Evolutionary conservation across 1,140 invertebrate species (phyloP), one percentile per base, ranked within the genome.

Genomic region (Ridgeia piscesae): DNA sequence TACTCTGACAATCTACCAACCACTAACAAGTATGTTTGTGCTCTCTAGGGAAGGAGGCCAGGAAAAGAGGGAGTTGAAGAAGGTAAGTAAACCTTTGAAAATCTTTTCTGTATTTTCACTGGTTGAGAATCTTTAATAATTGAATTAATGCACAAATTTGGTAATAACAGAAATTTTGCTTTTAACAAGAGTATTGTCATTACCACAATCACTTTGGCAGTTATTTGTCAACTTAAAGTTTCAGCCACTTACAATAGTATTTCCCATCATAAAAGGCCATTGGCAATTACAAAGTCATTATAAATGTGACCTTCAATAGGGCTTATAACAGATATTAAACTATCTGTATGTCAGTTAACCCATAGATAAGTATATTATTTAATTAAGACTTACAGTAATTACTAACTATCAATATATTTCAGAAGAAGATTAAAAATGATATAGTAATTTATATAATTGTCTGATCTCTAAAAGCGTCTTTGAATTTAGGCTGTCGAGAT

Each of bases 41-140:
- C n/a, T 90, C 95, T 96, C 92, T 94, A 98, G 98, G 98, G 95
- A 99, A 99, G 96, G 99, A 99, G 96, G 99, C 99, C 31, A 97
- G 99, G 93, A 99, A 99, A 99, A 99, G 96, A 98, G 98, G 95
- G 99, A 99, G 96, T 96, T 99, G 33, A 99, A 99, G 96, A 99
- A 99, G 95, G 96, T 96, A 94, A 93, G 89, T 31, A 33, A 8
- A 89, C 34, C n/a, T n/a, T n/a, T n/a, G n/a, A 6, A 33, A 17
- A 42, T 77, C 2, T 21, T 0, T 77, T 77, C 58, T 21, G 58
- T 17, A 21, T 4, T 21, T 31, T 31, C 58, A 77, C 17, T 14
- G 58, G 58, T 77, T 77, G 42, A 4, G 11, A 42, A 42, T 42
- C 42, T n/a, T n/a, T n/a, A n/a, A n/a, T n/a, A n/a, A 27, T 33